phyloP scores from a whole-genome alignment of 2,888 invertebrate genomes.

The Drosophila mimica region DNA sequence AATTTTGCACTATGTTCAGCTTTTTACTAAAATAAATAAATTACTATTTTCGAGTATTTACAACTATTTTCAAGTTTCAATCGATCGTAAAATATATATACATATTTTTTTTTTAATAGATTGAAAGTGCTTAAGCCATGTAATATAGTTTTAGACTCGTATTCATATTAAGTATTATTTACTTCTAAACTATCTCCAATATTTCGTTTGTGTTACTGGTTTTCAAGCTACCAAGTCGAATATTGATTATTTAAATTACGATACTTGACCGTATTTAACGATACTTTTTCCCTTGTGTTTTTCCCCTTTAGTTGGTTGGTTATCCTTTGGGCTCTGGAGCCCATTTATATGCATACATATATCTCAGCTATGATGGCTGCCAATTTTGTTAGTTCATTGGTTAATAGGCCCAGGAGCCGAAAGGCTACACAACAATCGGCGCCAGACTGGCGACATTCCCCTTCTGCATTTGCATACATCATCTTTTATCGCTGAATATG shows the following conservation, averaged over 20 bases:
- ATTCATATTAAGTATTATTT: neutral
- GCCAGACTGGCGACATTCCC: conserved; percentile 53
- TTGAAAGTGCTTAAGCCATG: neutral
- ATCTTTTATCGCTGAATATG: conserved; percentile 4
- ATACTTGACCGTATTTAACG: neutral
- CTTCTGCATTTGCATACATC: conserved; percentile 21
- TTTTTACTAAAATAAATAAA: neutral
- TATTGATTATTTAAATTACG: neutral
- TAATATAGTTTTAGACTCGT: neutral
- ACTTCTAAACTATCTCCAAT: neutral
- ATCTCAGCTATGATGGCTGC: conserved; percentile 42
- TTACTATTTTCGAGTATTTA: neutral
- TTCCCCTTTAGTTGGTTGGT: conserved; percentile 11
- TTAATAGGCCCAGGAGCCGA: conserved; percentile 50
- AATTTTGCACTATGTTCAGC: neutral
- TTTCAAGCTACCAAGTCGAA: neutral
- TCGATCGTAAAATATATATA: neutral
- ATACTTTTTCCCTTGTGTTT: neutral
- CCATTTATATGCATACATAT: conserved; percentile 47
- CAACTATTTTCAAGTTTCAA: neutral
- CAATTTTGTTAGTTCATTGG: conserved; percentile 71
- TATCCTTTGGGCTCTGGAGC: conserved; percentile 18
- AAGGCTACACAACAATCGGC: conserved; percentile 13
- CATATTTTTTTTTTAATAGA: neutral
- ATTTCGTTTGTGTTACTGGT: neutral